Percentiles rank a stretch among this genome's conserved stretches.
Evolutionary conservation across 2,797 vertebrate genomes (phyloP).

Genomic region (Aldrovandia affinis): DNA sequence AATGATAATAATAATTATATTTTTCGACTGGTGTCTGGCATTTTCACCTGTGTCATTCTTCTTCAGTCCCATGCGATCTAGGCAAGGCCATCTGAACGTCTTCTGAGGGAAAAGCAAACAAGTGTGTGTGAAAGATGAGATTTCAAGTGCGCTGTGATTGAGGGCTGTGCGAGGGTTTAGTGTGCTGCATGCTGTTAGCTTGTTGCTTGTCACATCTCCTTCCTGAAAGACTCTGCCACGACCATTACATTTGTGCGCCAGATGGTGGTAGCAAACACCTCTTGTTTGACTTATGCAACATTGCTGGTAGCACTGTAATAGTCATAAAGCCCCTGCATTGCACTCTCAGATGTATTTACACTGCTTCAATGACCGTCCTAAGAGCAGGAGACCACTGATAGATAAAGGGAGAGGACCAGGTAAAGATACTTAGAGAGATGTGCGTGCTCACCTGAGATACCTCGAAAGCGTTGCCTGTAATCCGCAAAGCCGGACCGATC

Average conservation of each 20-base stretch:
- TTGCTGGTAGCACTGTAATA: background rate
- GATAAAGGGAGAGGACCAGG: constrained; percentile 21
- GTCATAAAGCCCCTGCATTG: constrained; percentile 21
- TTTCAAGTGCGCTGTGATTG: background rate
- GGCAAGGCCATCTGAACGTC: background rate
- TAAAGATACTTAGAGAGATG: constrained; percentile 34
- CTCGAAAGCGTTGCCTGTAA: constrained; percentile 35
- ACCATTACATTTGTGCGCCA: constrained; percentile 50
- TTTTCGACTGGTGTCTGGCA: background rate
- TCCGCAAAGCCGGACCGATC: constrained; percentile 37
- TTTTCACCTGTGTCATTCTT: background rate
- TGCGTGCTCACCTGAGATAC: constrained; percentile 25
- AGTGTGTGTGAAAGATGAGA: background rate
- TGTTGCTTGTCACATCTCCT: background rate
- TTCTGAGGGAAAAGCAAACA: background rate
- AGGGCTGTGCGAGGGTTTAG: background rate
- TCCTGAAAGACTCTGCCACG: background rate
- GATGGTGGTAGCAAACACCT: constrained; percentile 67
- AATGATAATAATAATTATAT: background rate
- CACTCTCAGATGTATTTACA: background rate
- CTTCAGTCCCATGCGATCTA: background rate
- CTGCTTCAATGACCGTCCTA: constrained; percentile 8
- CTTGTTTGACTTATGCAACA: background rate
- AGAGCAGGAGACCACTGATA: background rate
- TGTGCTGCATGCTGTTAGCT: background rate